Evolutionary conservation across 1,140 invertebrate species (phyloP), one percentile per base, ranked within the genome.

Genomic region (Leguminivora glycinivorella): DNA sequence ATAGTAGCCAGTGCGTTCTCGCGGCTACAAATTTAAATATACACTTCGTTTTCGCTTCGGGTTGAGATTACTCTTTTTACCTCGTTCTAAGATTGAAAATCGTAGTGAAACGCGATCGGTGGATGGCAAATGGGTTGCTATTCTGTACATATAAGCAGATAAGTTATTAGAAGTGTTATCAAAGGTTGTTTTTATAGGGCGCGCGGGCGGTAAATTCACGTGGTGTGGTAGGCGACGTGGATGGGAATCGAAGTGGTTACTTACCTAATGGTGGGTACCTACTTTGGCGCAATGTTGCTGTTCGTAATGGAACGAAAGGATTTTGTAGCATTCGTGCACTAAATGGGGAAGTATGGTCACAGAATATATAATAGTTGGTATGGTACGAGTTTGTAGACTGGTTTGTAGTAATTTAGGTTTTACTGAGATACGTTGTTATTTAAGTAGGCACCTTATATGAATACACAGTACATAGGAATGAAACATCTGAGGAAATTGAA

Each of bases 101-200:
- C 26, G 58, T 29, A 22, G 7, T 63, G 14, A 17, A 43, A 10
- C 31, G 4, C n/a, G 6, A n/a, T 17, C 9, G 1, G 14, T 2
- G 9, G 29, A 17, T 2, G 58, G 58, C 19, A 10, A 29, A 29
- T 29, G 34, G 14, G 26, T 29, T 29, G 14, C 24, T 63, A 31
- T 17, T 9, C 17, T 31, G n/a, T 31, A 63, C 25, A 22, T 63
- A n/a, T 60, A 60, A 24, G 24, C 47, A 63, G 25, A 63, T 63
- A 63, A 29, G 58, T 63, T 63, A 63, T 63, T 17, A 25, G 14
- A 29, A 29, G 58, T 29, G 58, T 29, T 63, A 63, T 63, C 58
- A 63, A 63, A 63, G 6, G 58, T 63, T 63, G 58, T 63, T 63
- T 63, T 63, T 63, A 63, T 63, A 63, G 25, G n/a, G 58, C 14